Evolutionary conservation across 2,797 vertebrate genomes (phyloP), one percentile per base, ranked within the genome.

Genomic region (Sebastes cheni): DNA sequence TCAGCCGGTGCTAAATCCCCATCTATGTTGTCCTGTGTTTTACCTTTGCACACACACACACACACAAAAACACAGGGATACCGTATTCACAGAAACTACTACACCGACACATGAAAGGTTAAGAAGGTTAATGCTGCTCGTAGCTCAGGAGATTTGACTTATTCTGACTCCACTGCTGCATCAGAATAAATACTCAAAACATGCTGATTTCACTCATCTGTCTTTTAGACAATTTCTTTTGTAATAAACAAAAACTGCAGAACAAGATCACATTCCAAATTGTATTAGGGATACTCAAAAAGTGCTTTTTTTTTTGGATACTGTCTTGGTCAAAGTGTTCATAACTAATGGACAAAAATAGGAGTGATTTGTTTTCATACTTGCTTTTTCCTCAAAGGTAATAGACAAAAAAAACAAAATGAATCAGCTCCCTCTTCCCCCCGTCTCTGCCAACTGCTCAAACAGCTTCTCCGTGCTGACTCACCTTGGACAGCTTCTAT

Each of bases 401-500:
- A 56, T 12, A 10, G 2, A 9, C 14, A 11, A 20, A 75, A 36
- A 27, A 50, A 16, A 16, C 16, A 8, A 54, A 46, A 77, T 66
- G n/a, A 73, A 67, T 59, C 42, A 58, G 70, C 67, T 72, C 25
- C 23, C 20, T 85, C 64, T 73, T 75, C 54, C 20, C 46, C 46
- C 54, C 68, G 34, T 77, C 65, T 75, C 46, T 22, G 71, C 85
- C 87, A 87, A 90, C 82, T 90, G 88, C 68, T 85, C 73, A 64
- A 86, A 84, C 88, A 89, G 88, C 86, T 75, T 88, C 83, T 87
- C 46, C 1, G 30, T 60, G 77, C 85, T 93, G 87, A 92, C 91
- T 93, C 92, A 92, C 90, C 89, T 87, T 85, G 81, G 84, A 91
- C 72, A 83, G 85, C 80, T 83, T 85, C 55, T 68, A 77, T 83